phyloP scores from a whole-genome alignment of 2,797 vertebrate species.

The Pangasius mekongensis region DNA sequence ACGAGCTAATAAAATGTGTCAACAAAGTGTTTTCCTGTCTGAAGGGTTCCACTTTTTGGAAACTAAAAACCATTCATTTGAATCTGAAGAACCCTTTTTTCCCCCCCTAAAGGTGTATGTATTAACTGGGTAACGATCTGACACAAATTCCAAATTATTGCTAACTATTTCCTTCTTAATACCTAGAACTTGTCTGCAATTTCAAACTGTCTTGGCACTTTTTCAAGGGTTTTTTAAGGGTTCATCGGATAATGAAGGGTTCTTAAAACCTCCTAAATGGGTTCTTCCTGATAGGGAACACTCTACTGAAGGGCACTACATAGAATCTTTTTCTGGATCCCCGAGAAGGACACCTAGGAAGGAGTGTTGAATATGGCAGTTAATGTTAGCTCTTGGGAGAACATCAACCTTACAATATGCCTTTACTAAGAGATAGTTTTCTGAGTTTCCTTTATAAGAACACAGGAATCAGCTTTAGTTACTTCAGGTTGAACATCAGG shows the following conservation, averaged over 20 bases:
- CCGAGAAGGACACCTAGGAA: too few species aligned
- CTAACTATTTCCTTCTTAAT: neutral
- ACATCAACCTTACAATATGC: too few species aligned
- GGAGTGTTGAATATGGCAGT: neutral
- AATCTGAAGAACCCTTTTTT: neutral
- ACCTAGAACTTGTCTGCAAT: too few species aligned
- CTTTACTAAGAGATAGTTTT: neutral
- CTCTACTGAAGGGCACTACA: neutral
- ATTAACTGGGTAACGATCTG: neutral
- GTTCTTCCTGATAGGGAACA: neutral
- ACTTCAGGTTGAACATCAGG: neutral
- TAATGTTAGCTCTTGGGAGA: too few species aligned
- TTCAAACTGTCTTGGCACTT: neutral
- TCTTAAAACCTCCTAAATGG: neutral
- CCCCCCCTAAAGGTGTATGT: neutral
- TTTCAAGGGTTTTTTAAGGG: neutral
- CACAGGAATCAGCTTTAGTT: neutral
- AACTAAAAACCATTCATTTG: neutral
- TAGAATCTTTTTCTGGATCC: neutral
- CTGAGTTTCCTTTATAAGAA: neutral
- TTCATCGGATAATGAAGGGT: neutral
- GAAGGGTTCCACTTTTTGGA: neutral
- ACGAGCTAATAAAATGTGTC: neutral
- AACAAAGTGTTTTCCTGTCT: neutral
- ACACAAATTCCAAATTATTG: neutral